Percentiles rank a stretch among this genome's conserved stretches.
Conservation (phyloP, 2,797 vertebrate species). For the Gambusia yucatana region DNA sequence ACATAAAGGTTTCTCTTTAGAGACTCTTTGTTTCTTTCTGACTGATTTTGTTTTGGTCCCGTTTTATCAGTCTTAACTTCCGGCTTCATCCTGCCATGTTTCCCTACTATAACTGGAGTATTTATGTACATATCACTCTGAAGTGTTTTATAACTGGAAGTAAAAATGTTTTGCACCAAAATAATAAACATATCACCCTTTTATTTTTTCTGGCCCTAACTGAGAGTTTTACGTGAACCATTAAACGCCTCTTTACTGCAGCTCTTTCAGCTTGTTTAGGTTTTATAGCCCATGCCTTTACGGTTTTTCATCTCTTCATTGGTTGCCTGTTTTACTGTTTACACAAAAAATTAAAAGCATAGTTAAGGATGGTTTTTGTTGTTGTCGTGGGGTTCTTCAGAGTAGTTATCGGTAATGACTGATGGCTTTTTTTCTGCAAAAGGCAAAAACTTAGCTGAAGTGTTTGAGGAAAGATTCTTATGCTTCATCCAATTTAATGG, state of each 20-base stretch:
- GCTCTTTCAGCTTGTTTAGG: neutral
- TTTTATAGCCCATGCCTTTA: neutral
- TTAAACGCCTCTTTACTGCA: neutral
- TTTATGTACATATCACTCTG: conserved; percentile 8
- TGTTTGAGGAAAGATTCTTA: neutral
- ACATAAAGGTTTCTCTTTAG: neutral
- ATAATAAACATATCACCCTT: neutral
- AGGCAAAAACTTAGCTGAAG: neutral
- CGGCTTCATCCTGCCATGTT: neutral
- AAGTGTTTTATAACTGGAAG: conserved; percentile 18
- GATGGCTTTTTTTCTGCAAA: neutral
- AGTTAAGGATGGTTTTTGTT: neutral
- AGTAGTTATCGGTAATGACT: neutral
- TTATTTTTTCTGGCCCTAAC: neutral
- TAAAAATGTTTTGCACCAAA: conserved; percentile 23
- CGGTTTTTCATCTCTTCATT: neutral
- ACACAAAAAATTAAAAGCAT: neutral
- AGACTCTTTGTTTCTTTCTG: conserved; percentile 13
- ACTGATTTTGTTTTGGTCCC: conserved; percentile 21
- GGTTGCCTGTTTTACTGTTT: neutral
- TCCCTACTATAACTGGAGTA: conserved; percentile 26
- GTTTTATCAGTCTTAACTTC: neutral
- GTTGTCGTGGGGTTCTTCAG: neutral
- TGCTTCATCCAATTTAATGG: neutral
- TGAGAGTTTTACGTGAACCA: neutral